phyloP scores from a whole-genome alignment of 2,113 vertebrate species.

The Arizona elegans region DNA sequence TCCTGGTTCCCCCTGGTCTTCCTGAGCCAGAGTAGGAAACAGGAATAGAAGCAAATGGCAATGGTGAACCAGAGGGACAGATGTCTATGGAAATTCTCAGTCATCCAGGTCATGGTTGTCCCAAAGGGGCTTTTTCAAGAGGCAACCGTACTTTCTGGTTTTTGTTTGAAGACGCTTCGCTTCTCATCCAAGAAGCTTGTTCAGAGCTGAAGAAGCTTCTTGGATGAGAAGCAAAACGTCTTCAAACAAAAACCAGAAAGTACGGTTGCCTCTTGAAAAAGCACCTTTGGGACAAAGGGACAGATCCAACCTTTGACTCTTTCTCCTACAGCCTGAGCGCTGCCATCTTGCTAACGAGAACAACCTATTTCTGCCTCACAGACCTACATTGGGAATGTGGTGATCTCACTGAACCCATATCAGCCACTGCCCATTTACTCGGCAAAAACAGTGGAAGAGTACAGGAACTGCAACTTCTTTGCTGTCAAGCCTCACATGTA shows the following conservation, averaged over 20 bases:
- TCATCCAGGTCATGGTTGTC: no score
- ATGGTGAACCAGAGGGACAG: neutral
- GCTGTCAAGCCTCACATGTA: conserved; percentile 78
- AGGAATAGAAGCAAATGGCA: neutral
- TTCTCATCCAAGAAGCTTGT: no score
- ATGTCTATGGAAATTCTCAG: no score
- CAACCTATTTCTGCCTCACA: conserved; percentile 25
- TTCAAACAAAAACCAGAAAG: no score
- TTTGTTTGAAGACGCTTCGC: no score
- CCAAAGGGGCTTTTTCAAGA: no score
- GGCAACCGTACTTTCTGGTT: no score
- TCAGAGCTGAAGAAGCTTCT: no score
- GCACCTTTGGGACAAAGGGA: no score
- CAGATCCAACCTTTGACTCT: neutral
- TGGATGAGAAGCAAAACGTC: no score
- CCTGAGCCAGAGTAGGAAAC: neutral
- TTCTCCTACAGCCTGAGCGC: neutral
- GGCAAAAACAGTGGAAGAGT: conserved; percentile 67
- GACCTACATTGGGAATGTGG: conserved; percentile 77
- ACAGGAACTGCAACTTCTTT: conserved; percentile 70
- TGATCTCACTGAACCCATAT: conserved; percentile 78
- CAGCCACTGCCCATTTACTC: conserved; percentile 72
- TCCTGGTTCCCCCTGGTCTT: neutral
- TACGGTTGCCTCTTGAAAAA: no score
- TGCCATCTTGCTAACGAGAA: neutral